A percentile compares a stretch with the other conserved stretches of the same genome.
These are phyloP conservation scores for Hydrochoerus hydrochaeris DNA, from an alignment of 2,113 vertebrate genomes.

Conservation along the genomic window DNA sequence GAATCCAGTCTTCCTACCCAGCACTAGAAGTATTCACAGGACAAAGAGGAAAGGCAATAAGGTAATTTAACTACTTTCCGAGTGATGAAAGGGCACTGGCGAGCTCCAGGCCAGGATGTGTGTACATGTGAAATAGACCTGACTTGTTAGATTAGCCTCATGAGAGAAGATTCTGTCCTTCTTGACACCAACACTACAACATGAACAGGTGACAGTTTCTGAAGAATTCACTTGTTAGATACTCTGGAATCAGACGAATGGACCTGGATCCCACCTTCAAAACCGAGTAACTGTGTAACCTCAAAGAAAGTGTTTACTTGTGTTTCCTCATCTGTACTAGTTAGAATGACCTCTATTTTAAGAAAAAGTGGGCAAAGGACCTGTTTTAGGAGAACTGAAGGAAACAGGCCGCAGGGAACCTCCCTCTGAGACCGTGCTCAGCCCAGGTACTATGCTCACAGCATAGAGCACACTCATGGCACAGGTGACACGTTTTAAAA, in stretches of 20 bases:
- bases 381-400: not conserved
- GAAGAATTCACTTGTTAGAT: not conserved
- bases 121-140: not conserved
- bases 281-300: not conserved
- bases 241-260: not conserved
- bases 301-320: not conserved
- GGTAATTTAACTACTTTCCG: not conserved
- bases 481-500: not conserved
- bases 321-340: not conserved
- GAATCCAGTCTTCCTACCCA: not conserved
- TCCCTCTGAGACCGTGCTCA: not conserved
- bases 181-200: not conserved
- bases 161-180: not conserved
- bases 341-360: not conserved
- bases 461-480: too few relatives aligned
- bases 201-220: not conserved
- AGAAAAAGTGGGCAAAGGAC: not conserved
- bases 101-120: not conserved
- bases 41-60: not conserved
- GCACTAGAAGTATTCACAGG: not conserved
- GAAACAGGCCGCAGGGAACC: fast-evolving
- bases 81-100: too few relatives aligned
- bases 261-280: not conserved
- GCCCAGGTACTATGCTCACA: not conserved
- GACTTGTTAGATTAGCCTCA: not conserved